phyloP scores from a whole-genome alignment of 1,140 invertebrate genomes.

The Harlomillsia oculata region DNA sequence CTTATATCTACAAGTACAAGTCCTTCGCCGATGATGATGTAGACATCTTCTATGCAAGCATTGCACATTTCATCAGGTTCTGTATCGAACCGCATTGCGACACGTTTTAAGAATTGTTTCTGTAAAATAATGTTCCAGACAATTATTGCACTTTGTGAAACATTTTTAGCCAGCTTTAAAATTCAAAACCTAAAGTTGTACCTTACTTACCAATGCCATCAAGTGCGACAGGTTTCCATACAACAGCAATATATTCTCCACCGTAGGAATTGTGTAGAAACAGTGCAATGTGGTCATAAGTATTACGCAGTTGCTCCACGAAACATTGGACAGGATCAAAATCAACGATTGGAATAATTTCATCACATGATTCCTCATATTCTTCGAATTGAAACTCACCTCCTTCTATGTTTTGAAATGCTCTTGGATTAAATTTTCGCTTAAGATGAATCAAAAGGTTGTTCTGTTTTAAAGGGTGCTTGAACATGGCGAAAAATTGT shows the following conservation, averaged over 20 bases:
- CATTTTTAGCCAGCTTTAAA: too few relatives aligned
- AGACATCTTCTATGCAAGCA: too few relatives aligned
- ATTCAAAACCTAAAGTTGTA: too few relatives aligned
- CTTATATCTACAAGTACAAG: too few relatives aligned
- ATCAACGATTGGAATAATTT: slow-evolving; percentile 58
- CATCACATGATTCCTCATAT: slow-evolving; percentile 39
- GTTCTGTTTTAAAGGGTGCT: slow-evolving; percentile 56
- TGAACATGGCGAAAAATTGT: slow-evolving; percentile 54
- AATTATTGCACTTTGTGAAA: too few relatives aligned
- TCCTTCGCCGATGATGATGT: too few relatives aligned
- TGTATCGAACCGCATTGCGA: too few relatives aligned
- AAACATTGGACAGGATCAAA: slow-evolving; percentile 66
- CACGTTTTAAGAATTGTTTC: too few relatives aligned
- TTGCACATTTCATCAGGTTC: too few relatives aligned
- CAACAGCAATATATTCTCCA: slow-evolving; percentile 57
- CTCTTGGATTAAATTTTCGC: slow-evolving; percentile 47
- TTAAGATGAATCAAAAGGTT: slow-evolving; percentile 67
- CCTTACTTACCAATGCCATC: too few relatives aligned
- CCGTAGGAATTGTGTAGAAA: slow-evolving; percentile 84
- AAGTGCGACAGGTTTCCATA: slow-evolving; percentile 50
- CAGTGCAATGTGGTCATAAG: slow-evolving; percentile 65
- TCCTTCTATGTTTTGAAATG: slow-evolving; percentile 40
- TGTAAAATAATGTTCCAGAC: too few relatives aligned
- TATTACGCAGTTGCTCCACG: slow-evolving; percentile 58
- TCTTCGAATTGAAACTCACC: slow-evolving; percentile 29